Percentiles rank a stretch among this genome's conserved stretches.
Conservation (phyloP, 1,140 invertebrate species). For the Metopolophium dirhodum region DNA sequence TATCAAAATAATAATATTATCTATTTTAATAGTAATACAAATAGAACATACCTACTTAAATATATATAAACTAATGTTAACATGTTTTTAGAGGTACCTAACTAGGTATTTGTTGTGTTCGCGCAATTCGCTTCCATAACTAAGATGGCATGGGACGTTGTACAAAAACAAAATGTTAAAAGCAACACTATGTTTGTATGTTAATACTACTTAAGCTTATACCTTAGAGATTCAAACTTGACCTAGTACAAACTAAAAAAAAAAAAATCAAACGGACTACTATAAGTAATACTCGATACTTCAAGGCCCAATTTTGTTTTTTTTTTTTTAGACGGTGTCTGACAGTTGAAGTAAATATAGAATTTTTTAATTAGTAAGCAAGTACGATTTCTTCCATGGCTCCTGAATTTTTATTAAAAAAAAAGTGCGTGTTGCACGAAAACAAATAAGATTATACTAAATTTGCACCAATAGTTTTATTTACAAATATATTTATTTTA, state of each 20-base stretch:
- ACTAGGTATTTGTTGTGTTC: neutral
- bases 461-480: no score
- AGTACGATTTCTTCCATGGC: neutral
- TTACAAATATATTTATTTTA: no score
- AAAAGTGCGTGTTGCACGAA: neutral
- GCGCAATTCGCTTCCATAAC: neutral
- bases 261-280: neutral
- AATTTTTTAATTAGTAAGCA: neutral
- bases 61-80: neutral
- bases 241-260: slow-evolving; percentile 5
- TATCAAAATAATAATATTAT: neutral
- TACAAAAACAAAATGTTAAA: slow-evolving; percentile 2
- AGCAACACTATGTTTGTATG: neutral
- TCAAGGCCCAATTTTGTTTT: neutral
- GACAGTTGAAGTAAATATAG: neutral
- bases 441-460: neutral
- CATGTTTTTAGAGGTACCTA: neutral
- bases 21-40: neutral
- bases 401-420: neutral
- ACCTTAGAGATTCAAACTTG: neutral
- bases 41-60: neutral
- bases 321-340: neutral
- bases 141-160: neutral
- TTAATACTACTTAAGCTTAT: slow-evolving; percentile 11
- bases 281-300: neutral